A percentile compares a stretch with the other conserved stretches of the same genome.
Conservation (phyloP, 2,113 vertebrate genomes). For the Malurus cyaneus region DNA sequence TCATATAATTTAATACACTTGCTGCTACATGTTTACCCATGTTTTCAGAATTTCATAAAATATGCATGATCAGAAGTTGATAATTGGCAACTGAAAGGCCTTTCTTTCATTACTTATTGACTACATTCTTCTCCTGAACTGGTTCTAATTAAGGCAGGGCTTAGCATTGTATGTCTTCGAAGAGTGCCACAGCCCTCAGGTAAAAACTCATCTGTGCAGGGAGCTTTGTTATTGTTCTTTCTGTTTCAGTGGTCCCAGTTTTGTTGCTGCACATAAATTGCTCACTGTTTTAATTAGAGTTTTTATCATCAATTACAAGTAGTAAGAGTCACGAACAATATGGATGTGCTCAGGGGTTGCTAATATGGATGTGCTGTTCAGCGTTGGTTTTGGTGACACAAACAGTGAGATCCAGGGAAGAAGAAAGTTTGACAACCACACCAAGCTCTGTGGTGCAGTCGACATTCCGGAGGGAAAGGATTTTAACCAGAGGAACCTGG, state of each 20-base stretch:
- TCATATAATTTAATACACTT: conserved; percentile 4
- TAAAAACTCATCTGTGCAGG: not conserved
- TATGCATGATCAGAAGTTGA: conserved; percentile 2
- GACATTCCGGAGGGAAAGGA: not conserved
- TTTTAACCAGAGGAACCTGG: not conserved
- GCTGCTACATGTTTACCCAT: not conserved
- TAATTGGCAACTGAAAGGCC: conserved; percentile 5
- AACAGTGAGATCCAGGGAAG: not conserved
- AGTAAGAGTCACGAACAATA: not conserved
- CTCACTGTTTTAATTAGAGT: not conserved
- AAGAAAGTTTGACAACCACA: not conserved
- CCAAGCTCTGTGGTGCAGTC: rapidly evolving
- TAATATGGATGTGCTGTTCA: not conserved
- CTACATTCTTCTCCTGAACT: not conserved
- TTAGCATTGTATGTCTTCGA: not conserved
- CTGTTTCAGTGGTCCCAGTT: not conserved
- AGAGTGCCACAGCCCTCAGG: not conserved
- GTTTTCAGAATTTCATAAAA: conserved; percentile 38
- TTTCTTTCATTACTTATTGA: conserved; percentile 17
- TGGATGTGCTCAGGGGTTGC: not conserved
- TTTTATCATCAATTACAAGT: not conserved
- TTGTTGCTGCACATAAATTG: not conserved
- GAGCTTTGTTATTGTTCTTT: not conserved
- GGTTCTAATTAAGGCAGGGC: not conserved
- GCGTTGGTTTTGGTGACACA: not conserved